Base-by-base conservation (phyloP, 2,113 vertebrate genomes). In the Oreochromis spilurus region DNA sequence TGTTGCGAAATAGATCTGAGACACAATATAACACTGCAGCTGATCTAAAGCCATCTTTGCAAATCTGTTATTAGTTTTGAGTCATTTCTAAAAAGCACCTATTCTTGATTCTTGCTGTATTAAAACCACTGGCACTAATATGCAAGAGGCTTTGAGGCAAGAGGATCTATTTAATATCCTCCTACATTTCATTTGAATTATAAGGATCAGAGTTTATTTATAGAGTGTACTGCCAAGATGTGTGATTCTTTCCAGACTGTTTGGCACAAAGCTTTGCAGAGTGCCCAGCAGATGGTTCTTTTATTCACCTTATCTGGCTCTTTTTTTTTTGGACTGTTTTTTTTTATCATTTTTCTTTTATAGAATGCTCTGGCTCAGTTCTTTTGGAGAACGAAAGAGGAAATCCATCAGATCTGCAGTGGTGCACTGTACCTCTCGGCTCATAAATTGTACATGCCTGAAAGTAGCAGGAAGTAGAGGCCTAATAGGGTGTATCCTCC, bases 161-260 rank as follows among this genome's bases (percentile, higher is more conserved):
- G 60, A 78, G 92, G 95, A 96, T 95, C 93, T 84, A 91, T 95
- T 95, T 96, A 93, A 96, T 96, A 95, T 96, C 94, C 95, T 94
- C 93, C 93, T 88, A 90, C 87, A 84, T 94, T 95, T 96, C 86
- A 93, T 94, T 88, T 96, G 92, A 95, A 91, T 95, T 89, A 94
- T 93, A 92, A 89, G 92, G 91, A 93, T 95, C 94, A 95, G 95
- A 89, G 89, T 81, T 96, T 96, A 93, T 96, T 95, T 96, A 96
- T 95, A 91, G 95, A 78, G 84, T 90, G 90, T 92, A 89, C 96
- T 96, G 95, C 95, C 95, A 94, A 94, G 94, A 92, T 80, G 62
- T 96, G 91, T 96, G 95, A 97, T 97, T 96, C 95, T 95, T 96
- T 96, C 96, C 97, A 98, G 97, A 97, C 96, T 83, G 91, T 96